Base-by-base conservation (phyloP, 2,113 vertebrate genomes). In the Oncorhynchus gorbuscha region DNA sequence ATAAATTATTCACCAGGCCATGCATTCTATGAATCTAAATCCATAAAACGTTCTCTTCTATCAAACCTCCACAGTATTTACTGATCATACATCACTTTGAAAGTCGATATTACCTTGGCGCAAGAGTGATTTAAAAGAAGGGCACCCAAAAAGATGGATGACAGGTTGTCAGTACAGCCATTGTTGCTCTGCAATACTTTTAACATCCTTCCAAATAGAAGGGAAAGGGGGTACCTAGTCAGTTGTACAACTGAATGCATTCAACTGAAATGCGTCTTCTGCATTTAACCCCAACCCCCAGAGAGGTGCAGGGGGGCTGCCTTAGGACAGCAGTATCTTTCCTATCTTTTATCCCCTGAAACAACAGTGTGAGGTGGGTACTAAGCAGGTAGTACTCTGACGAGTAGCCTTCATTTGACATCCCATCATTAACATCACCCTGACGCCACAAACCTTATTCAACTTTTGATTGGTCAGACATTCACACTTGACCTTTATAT, bases 1-100 rank as follows among this genome's bases (percentile, higher is more conserved):
- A 87, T 90, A 76, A 84, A 86, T 89, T 71, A 90, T 89, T 83
- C 75, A 85, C 59, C 58, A 73, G 76, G 69, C 71, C 83, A 79
- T 73, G 78, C 55, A 64, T 62, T 85, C 78, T 79, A 49, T 80
- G 83, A 69, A 72, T 67, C 5, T 7, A 30, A 68, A 32, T 30
- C 24, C 26, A 68, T 13, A 13, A 58, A 35, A 26, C 66, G 73
- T 74, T 62, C 72, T 72, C 48, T 75, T 22, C 69, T 78, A 83
- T 87, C 69, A 81, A 79, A 85, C 73, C 24, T 16, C 48, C 70
- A 2, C 76, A 78, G 77, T 2, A 49, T 20, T 69, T 64, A 28
- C 70, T 55, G 78, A 76, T 49, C 84, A 67, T 78, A 74, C 39
- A 78, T 87, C 83, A 84, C 28, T 76, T 74, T 5, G 30, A 2